Evolutionary conservation across 2,888 invertebrate species (phyloP), one percentile per base, ranked within the genome.

Genomic region (Monochamus alternatus): DNA sequence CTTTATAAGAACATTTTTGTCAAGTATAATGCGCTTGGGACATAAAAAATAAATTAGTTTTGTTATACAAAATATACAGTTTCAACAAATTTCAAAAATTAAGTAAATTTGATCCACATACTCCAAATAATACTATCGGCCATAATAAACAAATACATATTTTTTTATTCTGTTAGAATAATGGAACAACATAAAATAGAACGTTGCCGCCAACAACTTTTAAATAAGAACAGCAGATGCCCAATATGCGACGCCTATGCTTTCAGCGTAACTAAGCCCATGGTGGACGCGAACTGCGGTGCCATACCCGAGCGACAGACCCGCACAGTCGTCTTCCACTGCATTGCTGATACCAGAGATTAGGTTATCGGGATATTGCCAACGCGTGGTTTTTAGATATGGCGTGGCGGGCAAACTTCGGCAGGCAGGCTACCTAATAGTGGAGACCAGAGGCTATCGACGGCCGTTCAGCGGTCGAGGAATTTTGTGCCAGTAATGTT

Each of bases 351-450:
- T 62, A 31, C 47, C 14, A 22, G 60, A 60, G 69, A 69, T 69
- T 69, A 69, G 69, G 69, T 60, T 69, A 69, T 69, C 69, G 60
- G 60, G 47, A 69, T 58, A 69, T 69, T 69, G 69, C 69, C 60
- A 69, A 60, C 60, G 69, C 60, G n/a, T 60, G 22, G 14, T 32
- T 60, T 69, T 69, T 22, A 60, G 69, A 44, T 44, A 44, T 44
- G 59, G 51, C 58, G 43, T 5, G 43, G 47, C n/a, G 31, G 44
- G n/a, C 43, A 31, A 7, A 5, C n/a, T 63, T 30, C 12, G 38
- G 1, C 3, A 38, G 5, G 38, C 38, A 38, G 55, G 32, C n/a
- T n/a, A 55, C 51, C 58, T 67, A 67, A 38, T 43, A 43, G 63
- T 22, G n/a, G 44, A 44, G 22, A 44, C 63, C 38, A 7, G 38